phyloP scores from a whole-genome alignment of 1,140 invertebrate genomes.

The Meloidogyne chitwoodi region DNA sequence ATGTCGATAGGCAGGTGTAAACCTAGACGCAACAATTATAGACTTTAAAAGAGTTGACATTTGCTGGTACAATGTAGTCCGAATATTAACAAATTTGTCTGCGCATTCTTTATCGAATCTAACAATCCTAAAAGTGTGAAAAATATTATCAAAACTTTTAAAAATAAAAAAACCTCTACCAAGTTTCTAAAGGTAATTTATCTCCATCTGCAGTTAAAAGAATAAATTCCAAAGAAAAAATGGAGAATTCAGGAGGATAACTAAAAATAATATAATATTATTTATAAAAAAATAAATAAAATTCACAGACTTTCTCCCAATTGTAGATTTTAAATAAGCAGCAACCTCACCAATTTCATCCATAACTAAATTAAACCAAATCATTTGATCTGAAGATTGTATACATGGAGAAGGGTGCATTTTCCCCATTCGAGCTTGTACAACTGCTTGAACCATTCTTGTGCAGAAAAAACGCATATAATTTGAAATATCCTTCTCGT shows the following conservation, averaged over 20 bases:
- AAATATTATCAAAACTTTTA: background rate
- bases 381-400: constrained; percentile 23
- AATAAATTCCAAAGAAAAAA: constrained; percentile 41
- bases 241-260: constrained; percentile 31
- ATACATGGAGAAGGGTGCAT: constrained; percentile 26
- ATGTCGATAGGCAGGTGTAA: constrained; percentile 44
- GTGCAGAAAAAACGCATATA: constrained; percentile 43
- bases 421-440: constrained; percentile 38
- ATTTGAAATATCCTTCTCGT: constrained; percentile 32
- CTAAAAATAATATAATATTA: constrained; percentile 22
- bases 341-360: constrained; percentile 49
- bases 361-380: constrained; percentile 46
- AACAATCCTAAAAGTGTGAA: constrained; percentile 18
- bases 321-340: constrained; percentile 37
- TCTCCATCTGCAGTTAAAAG: constrained; percentile 48
- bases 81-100: constrained; percentile 16
- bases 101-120: constrained; percentile 24
- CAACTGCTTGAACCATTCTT: constrained; percentile 37
- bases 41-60: constrained; percentile 39
- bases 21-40: constrained; percentile 34
- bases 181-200: constrained; percentile 37
- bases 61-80: constrained; percentile 43
- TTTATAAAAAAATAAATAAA: background rate
- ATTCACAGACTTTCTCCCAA: constrained; percentile 30
- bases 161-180: constrained; percentile 25